Conservation (phyloP, 1,140 invertebrate species). For the Zaprionus gabonicus region DNA sequence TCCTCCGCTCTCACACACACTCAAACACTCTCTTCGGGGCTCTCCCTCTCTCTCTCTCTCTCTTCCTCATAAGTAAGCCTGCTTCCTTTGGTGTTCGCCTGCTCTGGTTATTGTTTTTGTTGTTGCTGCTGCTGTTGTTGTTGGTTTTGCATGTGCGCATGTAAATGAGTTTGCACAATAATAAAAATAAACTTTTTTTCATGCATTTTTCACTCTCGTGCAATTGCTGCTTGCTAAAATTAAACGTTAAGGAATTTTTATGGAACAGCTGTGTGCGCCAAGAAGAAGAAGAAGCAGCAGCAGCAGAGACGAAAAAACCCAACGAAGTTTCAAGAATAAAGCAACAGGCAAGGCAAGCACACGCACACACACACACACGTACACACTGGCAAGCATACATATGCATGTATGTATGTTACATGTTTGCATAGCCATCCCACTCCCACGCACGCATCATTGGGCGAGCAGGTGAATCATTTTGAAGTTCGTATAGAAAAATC, state of each 20-base stretch:
- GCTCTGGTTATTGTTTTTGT: constrained; percentile 5
- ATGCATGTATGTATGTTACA: constrained; percentile 1
- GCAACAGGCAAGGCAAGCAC: constrained; percentile 44
- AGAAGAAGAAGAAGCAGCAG: constrained; percentile 42
- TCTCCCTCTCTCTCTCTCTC: constrained; percentile 31
- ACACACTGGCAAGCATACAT: constrained; percentile 1
- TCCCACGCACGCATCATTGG: constrained; percentile 37
- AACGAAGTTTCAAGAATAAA: constrained; percentile 72
- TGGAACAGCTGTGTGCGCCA: constrained; percentile 65
- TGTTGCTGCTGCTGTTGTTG: constrained; percentile 20
- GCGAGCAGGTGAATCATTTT: constrained; percentile 43
- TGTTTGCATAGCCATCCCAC: constrained; percentile 46
- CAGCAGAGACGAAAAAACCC: constrained; percentile 45
- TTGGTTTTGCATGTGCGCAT: constrained; percentile 42
- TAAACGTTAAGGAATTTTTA: constrained; percentile 60
- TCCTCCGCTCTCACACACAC: constrained; percentile 6
- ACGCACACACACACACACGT: constrained; percentile 12
- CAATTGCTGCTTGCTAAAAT: constrained; percentile 55
- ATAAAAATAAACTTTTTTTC: constrained; percentile 55
- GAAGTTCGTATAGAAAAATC: constrained; percentile 35
- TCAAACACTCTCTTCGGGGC: constrained; percentile 8
- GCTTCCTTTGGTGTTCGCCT: constrained; percentile 33
- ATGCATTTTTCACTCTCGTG: constrained; percentile 51
- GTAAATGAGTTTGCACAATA: constrained; percentile 58
- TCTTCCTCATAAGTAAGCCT: constrained; percentile 30